Evolutionary conservation across 1,140 invertebrate species (phyloP), one percentile per base, ranked within the genome.

Genomic region (Drosophila biarmipes): DNA sequence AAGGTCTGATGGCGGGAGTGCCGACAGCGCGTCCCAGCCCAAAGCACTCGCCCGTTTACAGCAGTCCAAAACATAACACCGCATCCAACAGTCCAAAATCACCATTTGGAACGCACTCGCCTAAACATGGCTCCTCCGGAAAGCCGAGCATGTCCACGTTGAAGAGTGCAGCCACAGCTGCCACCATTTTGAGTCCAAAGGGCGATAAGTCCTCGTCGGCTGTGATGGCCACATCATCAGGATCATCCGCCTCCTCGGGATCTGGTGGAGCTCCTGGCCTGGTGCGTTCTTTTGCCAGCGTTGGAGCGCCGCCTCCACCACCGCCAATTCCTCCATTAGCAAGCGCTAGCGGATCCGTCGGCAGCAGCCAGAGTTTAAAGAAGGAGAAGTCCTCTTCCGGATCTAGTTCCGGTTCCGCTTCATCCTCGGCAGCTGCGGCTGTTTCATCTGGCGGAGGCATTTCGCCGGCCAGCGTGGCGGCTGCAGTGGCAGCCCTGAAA

Each of bases 71-170:
- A 91, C 95, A 95, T 6, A 92, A 93, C 61, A 91, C 90, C 2
- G 90, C 92, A 93, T 72, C 92, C 93, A 59, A 95, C 93, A 45
- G 94, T 93, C 66, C 95, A 93, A 51, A 96, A 94, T 92, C 95
- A 8, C 90, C 90, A 2, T 91, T 91, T 42, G 86, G 95, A 29
- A 94, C 95, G 0, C 95, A 95, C 21, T 96, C 96, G 5, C 95
- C 96, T 11, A 97, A 97, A 91, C 96, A 97, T 53, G 90, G 90
- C 19, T 91, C 95, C 11, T 95, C 96, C 1, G 96, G 97, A 0
- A 98, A 98, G 89, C 97, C 97, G 0, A 97, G 96, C 80, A 97
- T 98, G 95, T 97, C 96, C 0, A 94, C 96, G 1, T 91, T 97
- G n/a, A 97, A 97, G 89, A 96, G 95, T 21, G 81, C 96, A 1